Percentiles rank a stretch among this genome's conserved stretches.
Conservation (phyloP, 2,113 vertebrate genomes). For the Malurus cyaneus region DNA sequence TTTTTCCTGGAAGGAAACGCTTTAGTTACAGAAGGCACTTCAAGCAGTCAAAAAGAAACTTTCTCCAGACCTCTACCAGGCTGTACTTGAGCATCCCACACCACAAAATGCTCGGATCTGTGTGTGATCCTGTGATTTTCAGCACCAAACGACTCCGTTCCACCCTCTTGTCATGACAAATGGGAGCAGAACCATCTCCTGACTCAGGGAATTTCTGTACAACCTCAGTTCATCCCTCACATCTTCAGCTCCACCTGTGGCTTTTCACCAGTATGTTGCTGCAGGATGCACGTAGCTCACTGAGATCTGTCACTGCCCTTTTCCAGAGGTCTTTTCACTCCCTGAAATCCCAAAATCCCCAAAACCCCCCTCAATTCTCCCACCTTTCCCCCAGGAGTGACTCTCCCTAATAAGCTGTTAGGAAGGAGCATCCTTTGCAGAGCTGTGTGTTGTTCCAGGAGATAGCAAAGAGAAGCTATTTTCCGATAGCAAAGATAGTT, state of each 20-base stretch:
- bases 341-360: background rate
- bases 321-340: background rate
- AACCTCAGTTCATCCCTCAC: background rate
- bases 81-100: background rate
- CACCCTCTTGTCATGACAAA: rapidly evolving
- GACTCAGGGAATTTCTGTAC: background rate
- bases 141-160: background rate
- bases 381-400: background rate
- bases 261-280: background rate
- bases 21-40: background rate
- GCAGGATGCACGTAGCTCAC: rapidly evolving
- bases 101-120: rapidly evolving
- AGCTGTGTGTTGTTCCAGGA: background rate
- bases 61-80: background rate
- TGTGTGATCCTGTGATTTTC: background rate
- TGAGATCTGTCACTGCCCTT: background rate
- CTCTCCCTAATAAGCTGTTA: background rate
- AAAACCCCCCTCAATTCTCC: background rate
- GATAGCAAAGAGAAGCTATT: constrained; percentile 35
- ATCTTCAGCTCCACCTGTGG: background rate
- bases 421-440: background rate
- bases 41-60: background rate
- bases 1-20: background rate
- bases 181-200: background rate
- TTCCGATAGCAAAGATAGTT: constrained; percentile 60